These are phyloP conservation scores for Borostomias antarcticus DNA, from an alignment of 2,797 vertebrate genomes.

Conservation along the genomic window DNA sequence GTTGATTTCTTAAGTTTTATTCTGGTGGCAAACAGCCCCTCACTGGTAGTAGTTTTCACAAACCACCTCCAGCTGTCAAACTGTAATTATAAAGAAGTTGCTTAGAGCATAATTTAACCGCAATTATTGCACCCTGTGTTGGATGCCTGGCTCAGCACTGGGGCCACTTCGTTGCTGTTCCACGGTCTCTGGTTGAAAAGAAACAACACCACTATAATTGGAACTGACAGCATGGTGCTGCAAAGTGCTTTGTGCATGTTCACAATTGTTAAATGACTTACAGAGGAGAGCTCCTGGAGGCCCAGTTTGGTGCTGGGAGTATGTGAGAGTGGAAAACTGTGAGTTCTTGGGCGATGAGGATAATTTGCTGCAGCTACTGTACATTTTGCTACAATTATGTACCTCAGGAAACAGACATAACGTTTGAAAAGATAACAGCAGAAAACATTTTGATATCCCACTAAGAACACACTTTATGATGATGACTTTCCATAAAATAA, in stretches of 20 bases:
- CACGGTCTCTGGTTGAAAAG: slow-evolving; percentile 42
- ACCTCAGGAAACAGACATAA: not conserved
- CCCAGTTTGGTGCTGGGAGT: slow-evolving; percentile 1
- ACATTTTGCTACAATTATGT: too few relatives aligned
- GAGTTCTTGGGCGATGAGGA: not conserved
- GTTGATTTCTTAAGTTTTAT: not conserved
- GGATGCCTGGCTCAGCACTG: slow-evolving; percentile 41
- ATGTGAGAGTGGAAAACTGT: not conserved
- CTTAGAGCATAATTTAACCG: slow-evolving; percentile 41
- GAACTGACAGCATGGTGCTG: slow-evolving; percentile 55
- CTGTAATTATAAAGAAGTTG: not conserved
- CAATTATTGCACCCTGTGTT: slow-evolving; percentile 51
- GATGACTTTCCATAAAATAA: too few relatives aligned
- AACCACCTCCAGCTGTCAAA: not conserved
- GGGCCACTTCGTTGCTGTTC: slow-evolving; percentile 37
- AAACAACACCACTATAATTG: slow-evolving; percentile 64
- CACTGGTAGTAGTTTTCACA: too few relatives aligned
- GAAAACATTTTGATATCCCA: too few relatives aligned
- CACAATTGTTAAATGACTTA: slow-evolving; percentile 48
- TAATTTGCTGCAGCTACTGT: too few relatives aligned
- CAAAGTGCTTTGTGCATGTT: slow-evolving; percentile 53
- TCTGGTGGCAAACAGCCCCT: not conserved
- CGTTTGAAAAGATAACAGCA: slow-evolving; percentile 3
- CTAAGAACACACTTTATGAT: too few relatives aligned
- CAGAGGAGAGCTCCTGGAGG: slow-evolving; percentile 41